phyloP scores from a whole-genome alignment of 64 coral and sea anemone genomes.

The Hydrozoanthus tunicans region DNA sequence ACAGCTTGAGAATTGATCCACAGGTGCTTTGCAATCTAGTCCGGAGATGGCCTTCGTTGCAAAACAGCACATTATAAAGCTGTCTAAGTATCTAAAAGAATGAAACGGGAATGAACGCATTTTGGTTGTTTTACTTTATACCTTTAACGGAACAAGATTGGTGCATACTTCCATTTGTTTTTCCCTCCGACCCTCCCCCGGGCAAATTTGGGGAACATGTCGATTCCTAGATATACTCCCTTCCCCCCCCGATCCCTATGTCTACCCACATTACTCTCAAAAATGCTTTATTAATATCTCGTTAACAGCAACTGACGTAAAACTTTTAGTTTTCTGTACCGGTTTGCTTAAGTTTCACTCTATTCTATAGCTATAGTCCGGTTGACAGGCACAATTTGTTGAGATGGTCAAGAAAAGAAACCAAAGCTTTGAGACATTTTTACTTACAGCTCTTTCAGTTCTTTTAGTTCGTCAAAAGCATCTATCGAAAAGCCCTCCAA shows the following conservation, averaged over 20 bases:
- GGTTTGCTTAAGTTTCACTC: too few species aligned
- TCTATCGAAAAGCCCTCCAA: neutral
- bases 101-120: neutral
- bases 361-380: too few species aligned
- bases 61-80: conserved; percentile 29
- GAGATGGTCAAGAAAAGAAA: neutral
- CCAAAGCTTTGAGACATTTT: neutral
- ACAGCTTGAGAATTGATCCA: conserved; percentile 27
- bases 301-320: too few species aligned
- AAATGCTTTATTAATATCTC: too few species aligned
- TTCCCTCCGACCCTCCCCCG: too few species aligned
- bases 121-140: neutral
- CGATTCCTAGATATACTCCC: too few species aligned
- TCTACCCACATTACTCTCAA: too few species aligned
- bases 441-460: conserved; percentile 31
- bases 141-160: neutral
- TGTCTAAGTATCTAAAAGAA: neutral
- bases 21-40: neutral
- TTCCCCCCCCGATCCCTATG: too few species aligned
- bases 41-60: neutral
- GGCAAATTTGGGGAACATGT: too few species aligned
- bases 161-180: neutral
- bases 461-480: conserved; percentile 14
- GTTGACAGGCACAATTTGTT: too few species aligned
- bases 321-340: too few species aligned